Percentiles rank a stretch among this genome's conserved stretches.
Conservation (phyloP, 2,888 invertebrate genomes). For the Corbicula japonica region DNA sequence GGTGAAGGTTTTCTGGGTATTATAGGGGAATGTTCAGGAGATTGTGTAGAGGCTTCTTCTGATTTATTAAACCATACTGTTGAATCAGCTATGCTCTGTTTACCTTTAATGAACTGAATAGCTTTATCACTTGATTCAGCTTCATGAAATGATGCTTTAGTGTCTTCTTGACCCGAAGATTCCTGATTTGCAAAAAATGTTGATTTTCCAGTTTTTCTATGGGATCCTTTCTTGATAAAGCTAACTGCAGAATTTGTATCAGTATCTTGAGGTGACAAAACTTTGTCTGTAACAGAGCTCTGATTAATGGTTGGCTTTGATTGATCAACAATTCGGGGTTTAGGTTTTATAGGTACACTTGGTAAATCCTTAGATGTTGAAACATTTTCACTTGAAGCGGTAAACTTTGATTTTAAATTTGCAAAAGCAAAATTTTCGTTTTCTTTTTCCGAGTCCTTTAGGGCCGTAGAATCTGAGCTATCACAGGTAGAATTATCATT, state of each 20-base stretch:
- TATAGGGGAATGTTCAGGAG: conserved; percentile 42
- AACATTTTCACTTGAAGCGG: conserved; percentile 22
- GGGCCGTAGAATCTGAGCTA: too few relatives aligned
- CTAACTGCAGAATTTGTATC: not conserved
- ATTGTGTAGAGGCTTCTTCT: conserved; percentile 18
- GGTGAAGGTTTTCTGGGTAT: conserved; percentile 50
- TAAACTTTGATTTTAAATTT: conserved; percentile 48
- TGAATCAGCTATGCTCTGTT: conserved; percentile 16
- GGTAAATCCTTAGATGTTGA: conserved; percentile 48
- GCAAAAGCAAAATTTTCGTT: conserved; percentile 27
- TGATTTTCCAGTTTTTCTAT: conserved; percentile 34
- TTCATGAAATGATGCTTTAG: not conserved
- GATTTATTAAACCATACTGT: conserved; percentile 30
- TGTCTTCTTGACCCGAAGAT: not conserved
- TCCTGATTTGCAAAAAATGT: conserved; percentile 42
- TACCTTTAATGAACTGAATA: conserved; percentile 34
- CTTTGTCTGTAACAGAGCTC: not conserved
- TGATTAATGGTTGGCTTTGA: not conserved
- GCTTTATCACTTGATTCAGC: conserved; percentile 1
- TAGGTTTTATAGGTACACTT: conserved; percentile 64
- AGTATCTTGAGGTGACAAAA: not conserved
- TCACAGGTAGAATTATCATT: too few relatives aligned
- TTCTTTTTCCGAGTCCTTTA: conserved; percentile 8
- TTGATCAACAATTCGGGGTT: conserved; percentile 36
- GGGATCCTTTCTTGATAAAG: not conserved